Evolutionary conservation across 2,888 invertebrate genomes (phyloP).

Genomic region (Caenorhabditis panamensis): DNA sequence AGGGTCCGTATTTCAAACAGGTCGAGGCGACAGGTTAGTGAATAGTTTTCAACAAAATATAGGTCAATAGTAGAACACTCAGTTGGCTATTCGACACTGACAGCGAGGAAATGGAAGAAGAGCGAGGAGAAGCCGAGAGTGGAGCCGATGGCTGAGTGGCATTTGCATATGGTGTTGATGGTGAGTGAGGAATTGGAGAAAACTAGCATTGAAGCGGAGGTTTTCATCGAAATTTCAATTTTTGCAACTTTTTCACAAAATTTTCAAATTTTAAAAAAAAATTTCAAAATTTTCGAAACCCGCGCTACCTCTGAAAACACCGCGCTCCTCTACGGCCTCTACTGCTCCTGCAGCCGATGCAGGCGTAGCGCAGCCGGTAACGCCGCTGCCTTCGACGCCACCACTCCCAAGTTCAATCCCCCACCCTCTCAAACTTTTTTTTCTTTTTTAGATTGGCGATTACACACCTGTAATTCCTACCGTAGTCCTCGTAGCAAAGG

Average conservation of each 20-base stretch:
- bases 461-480: conserved; percentile 10
- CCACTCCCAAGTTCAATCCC: not conserved
- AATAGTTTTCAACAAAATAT: conserved; percentile 17
- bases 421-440: not conserved
- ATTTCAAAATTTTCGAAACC: not conserved
- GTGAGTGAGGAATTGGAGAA: not conserved
- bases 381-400: not conserved
- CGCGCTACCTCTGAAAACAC: not conserved
- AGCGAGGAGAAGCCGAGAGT: not conserved
- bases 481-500: conserved; percentile 24
- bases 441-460: too few relatives aligned
- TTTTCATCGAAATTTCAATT: too few relatives aligned
- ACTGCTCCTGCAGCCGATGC: not conserved
- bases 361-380: not conserved
- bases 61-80: conserved; percentile 39
- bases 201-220: not conserved
- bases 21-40: conserved; percentile 33
- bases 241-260: too few relatives aligned
- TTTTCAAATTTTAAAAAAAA: too few relatives aligned
- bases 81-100: not conserved
- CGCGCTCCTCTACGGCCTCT: too few relatives aligned
- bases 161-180: conserved; percentile 20
- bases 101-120: conserved; percentile 15
- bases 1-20: conserved; percentile 54
- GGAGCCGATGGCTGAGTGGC: conserved; percentile 17